Conservation (phyloP, 2,888 invertebrate genomes). For the Halictus quadricinctus region DNA sequence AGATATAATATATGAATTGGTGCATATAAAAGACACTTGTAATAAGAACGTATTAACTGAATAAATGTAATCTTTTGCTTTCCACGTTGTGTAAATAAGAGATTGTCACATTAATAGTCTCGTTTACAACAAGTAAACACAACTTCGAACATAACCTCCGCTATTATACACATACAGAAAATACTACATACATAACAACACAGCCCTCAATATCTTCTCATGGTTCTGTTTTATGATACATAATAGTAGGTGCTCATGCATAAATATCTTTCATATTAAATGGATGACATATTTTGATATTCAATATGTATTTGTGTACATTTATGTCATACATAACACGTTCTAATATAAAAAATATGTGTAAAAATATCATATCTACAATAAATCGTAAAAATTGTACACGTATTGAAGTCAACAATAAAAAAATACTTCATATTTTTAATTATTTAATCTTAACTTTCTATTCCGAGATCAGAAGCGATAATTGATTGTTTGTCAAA, state of each 20-base stretch:
- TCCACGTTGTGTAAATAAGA: not conserved
- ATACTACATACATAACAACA: not conserved
- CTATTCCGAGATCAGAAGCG: not conserved
- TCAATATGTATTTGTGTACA: not conserved
- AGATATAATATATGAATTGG: not conserved
- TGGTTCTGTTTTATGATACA: slow-evolving; percentile 2
- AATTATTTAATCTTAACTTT: no score
- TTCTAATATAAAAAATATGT: not conserved
- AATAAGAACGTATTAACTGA: not conserved
- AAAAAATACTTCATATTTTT: no score
- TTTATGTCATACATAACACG: not conserved
- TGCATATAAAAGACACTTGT: not conserved
- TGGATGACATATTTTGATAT: not conserved
- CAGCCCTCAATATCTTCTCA: not conserved
- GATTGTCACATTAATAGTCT: not conserved
- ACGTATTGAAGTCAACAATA: no score
- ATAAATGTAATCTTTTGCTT: not conserved
- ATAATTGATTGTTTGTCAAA: not conserved
- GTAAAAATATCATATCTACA: not conserved
- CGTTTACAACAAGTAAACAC: not conserved
- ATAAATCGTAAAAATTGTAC: not conserved
- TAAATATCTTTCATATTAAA: not conserved
- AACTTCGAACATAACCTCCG: slow-evolving; percentile 19
- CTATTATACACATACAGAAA: not conserved
- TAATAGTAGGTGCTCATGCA: not conserved